Base-by-base conservation (phyloP, 2,888 invertebrate species). In the Druceiella hillmani region DNA sequence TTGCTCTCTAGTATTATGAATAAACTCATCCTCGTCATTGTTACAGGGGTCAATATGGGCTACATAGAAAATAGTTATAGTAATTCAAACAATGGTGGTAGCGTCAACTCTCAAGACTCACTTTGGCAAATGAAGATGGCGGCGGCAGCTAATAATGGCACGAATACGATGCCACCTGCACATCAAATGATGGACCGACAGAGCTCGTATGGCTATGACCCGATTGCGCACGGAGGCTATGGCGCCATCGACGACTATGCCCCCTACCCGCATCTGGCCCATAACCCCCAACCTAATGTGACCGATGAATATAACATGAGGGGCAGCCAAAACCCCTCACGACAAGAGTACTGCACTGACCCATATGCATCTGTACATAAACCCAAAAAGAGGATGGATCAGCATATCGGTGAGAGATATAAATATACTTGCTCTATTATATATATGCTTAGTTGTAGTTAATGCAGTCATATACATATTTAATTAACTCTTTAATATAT, bases 71-170 rank as follows among this genome's bases (percentile, higher is more conserved):
- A 89, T 66, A 89, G 88, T 62, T 91, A 91, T 66, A 87, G 90
- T 41, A 91, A 91, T 62, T 91, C 90, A 42, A 91, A 91, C 70
- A 90, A 91, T 62, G 91, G 91, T n/a, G 92, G 92, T 50, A 91
- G 91, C 53, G 91, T 92, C 40, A 91, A 93, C 69, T 92, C 91
- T 3, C 92, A 92, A 64, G 91, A 92, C 62, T 92, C 92, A 24
- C 67, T 93, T 55, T 91, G 93, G 92, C 91, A 91, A 66, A 85
- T 91, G 78, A 92, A 92, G 66, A 86, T 86, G 78, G 86, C 85
- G 1, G 86, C 84, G n/a, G 78, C 75, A 2, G 74, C 77, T 7
- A 82, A 80, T 53, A 78, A 78, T 50, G 80, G 79, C 35, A 80
- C 78, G 36, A 80, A 78, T 56, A 66, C 74, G 44, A 57, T 75